A percentile compares a stretch with the other conserved stretches of the same genome.
Evolutionary conservation across 2,888 invertebrate species (phyloP).

Genomic region (Synanthedon vespiformis): DNA sequence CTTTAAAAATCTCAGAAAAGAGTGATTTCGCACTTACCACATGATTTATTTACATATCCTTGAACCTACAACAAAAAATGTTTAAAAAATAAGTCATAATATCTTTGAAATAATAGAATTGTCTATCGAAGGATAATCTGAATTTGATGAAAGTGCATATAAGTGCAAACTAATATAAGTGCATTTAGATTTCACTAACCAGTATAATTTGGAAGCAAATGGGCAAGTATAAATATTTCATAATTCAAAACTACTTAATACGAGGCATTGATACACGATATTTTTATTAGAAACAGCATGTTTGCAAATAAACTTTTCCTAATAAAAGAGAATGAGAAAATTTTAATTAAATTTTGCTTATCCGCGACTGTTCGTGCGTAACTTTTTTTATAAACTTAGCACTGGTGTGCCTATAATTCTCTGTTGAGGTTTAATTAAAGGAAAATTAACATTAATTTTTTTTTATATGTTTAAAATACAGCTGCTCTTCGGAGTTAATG

Average conservation of each 20-base stretch:
- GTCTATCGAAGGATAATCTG: no score
- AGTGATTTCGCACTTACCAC: slow-evolving; percentile 27
- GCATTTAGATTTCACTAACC: slow-evolving; percentile 22
- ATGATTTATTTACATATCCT: slow-evolving; percentile 23
- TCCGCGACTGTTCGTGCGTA: background rate
- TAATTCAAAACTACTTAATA: slow-evolving; percentile 34
- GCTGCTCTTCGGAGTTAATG: no score
- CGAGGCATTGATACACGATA: slow-evolving; percentile 17
- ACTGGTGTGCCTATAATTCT: no score
- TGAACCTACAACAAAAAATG: slow-evolving; percentile 18
- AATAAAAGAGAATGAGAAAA: slow-evolving; percentile 3
- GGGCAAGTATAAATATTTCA: slow-evolving; percentile 34
- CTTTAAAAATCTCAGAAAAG: background rate
- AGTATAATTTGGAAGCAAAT: slow-evolving; percentile 27
- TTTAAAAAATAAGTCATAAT: background rate
- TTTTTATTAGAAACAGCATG: background rate
- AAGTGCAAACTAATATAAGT: no score
- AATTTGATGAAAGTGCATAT: no score
- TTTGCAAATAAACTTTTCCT: background rate
- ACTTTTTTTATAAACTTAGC: background rate
- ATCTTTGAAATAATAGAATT: no score
- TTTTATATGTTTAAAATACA: no score
- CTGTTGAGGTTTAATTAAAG: no score
- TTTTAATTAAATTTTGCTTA: slow-evolving; percentile 34
- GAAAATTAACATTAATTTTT: no score